Base-by-base conservation (phyloP, 2,888 invertebrate genomes). In the Dolichopus griseipennis region DNA sequence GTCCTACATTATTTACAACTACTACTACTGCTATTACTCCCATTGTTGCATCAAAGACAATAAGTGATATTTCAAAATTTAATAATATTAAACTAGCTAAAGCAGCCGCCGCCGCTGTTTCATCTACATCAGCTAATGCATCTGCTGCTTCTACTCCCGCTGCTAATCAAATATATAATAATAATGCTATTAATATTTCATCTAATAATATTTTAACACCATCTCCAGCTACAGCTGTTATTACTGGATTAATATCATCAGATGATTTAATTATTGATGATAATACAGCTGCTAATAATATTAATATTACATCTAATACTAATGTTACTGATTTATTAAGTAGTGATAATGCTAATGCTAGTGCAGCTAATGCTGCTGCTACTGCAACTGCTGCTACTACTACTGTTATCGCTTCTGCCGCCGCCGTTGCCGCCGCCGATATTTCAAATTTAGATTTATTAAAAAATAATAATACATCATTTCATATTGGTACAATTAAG, bases 1-100 rank as follows among this genome's bases (percentile, higher is more conserved):
- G 70, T 65, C 69, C 71, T 65, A 69, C 70, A 4, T 27, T 27
- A 27, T n/a, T n/a, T 69, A 68, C 71, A 68, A 67, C 68, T 52
- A 61, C 66, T 64, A 20, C 66, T 70, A 69, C 52, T 68, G 41
- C n/a, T 66, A 62, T 66, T 70, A 67, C 62, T 70, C 66, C 67
- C 37, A 66, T 66, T 62, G 69, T 64, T 69, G 66, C 71, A 68
- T 61, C 68, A 62, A 41, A 41, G 15, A 41, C 41, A 15, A 15
- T 41, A 41, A 41, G 8, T 41, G 15, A 41, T 52, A 52, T 18
- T 15, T 4, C 52, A 52, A n/a, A 5, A 41, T 41, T 41, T 6
- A 41, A 41, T 41, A 41, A 41, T 41, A 15, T 15, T 41, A 41
- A 12, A 9, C 41, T 6, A 41, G 15, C 18, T 61, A 1, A n/a